A percentile compares a stretch with the other conserved stretches of the same genome.
Conservation (phyloP, 2,888 invertebrate genomes). For the Erannis defoliaria region DNA sequence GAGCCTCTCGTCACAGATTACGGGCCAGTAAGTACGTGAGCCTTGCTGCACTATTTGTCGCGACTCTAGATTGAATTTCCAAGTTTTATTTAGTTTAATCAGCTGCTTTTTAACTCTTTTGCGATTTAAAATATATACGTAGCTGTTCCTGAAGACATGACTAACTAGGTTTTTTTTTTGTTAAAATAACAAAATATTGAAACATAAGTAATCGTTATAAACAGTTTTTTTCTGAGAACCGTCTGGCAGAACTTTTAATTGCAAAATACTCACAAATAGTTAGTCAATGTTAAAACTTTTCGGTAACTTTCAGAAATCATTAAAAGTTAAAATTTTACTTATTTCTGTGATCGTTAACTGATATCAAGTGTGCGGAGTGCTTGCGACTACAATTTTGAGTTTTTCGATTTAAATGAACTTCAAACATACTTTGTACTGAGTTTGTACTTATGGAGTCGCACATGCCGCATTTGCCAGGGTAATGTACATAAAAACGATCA, state of each 20-base stretch:
- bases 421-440: no score
- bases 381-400: no score
- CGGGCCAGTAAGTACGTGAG: constrained; percentile 1
- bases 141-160: no score
- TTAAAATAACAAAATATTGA: no score
- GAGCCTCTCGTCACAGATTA: background rate
- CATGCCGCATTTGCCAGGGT: no score
- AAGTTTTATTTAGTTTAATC: constrained; percentile 15
- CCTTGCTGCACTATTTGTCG: constrained; percentile 2
- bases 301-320: background rate
- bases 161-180: no score
- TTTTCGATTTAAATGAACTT: no score
- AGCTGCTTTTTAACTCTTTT: constrained; percentile 7
- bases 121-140: background rate
- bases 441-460: no score
- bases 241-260: background rate
- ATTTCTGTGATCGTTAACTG: no score
- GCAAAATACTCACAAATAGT: background rate
- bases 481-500: no score
- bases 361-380: no score
- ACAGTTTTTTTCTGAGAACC: background rate
- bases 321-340: background rate
- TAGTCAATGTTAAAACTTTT: background rate
- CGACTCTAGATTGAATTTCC: constrained; percentile 22
- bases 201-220: no score